Percentiles rank a stretch among this genome's conserved stretches.
phyloP scores from a whole-genome alignment of 2,888 invertebrate species.

The Vanessa cardui region DNA sequence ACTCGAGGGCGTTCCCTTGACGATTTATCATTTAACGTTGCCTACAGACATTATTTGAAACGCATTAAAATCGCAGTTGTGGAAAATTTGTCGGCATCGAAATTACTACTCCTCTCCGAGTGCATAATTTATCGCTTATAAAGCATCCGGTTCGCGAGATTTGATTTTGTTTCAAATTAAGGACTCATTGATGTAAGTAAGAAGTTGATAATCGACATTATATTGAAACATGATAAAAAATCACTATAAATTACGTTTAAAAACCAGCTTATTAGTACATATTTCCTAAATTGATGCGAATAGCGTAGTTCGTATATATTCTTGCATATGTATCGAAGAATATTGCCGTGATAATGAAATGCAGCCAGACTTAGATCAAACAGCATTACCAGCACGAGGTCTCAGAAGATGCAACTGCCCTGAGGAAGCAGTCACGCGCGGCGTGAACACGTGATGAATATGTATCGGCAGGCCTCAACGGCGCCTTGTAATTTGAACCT shows the following conservation, averaged over 20 bases:
- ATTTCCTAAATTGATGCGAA: too few species aligned
- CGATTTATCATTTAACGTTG: constrained; percentile 82
- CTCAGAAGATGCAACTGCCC: constrained; percentile 48
- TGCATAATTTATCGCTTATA: constrained; percentile 78
- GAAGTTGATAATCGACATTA: constrained; percentile 52
- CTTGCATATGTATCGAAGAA: not conserved
- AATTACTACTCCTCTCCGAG: constrained; percentile 77
- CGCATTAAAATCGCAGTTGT: constrained; percentile 81
- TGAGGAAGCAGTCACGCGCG: constrained; percentile 80
- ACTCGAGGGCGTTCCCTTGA: constrained; percentile 75
- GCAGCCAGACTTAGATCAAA: not conserved
- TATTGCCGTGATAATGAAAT: not conserved
- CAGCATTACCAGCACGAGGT: constrained; percentile 14
- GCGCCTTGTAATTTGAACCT: constrained; percentile 81
- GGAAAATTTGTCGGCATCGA: constrained; percentile 82
- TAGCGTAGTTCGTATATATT: not conserved
- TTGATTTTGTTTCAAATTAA: constrained; percentile 70
- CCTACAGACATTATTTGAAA: constrained; percentile 83
- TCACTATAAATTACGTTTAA: too few species aligned
- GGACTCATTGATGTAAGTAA: constrained; percentile 61
- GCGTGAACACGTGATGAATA: constrained; percentile 79
- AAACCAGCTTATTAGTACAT: too few species aligned
- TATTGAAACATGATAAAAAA: not conserved
- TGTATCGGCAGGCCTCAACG: constrained; percentile 75
- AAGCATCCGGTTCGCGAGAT: constrained; percentile 64